Conservation (phyloP, 2,888 invertebrate species). For the Chalcis sispes region DNA sequence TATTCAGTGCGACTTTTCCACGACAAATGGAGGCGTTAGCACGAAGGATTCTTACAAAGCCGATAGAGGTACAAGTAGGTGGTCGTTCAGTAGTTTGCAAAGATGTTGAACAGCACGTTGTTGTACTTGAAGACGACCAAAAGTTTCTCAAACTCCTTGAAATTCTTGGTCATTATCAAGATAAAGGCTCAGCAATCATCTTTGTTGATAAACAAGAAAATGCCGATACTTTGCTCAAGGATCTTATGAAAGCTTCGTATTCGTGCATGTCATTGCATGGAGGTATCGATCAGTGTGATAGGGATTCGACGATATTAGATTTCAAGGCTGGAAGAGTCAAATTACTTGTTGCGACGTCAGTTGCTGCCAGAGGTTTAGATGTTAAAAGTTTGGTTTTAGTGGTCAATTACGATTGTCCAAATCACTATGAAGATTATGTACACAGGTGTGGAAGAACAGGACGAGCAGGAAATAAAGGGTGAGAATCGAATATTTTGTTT, state of each 20-base stretch:
- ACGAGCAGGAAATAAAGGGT: slow-evolving; percentile 95
- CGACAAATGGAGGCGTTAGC: slow-evolving; percentile 99
- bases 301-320: slow-evolving; percentile 97
- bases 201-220: slow-evolving; percentile 99
- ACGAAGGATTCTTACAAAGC: slow-evolving; percentile 92
- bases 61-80: slow-evolving; percentile 98
- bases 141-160: slow-evolving; percentile 98
- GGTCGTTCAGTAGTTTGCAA: slow-evolving; percentile 98
- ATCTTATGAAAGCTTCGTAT: slow-evolving; percentile 97
- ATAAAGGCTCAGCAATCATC: slow-evolving; percentile 94
- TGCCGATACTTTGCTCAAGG: slow-evolving; percentile 94
- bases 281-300: slow-evolving; percentile 99
- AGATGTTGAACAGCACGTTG: slow-evolving; percentile 97
- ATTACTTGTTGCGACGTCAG: slow-evolving; percentile 96
- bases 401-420: slow-evolving; percentile 99
- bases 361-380: slow-evolving; percentile 98
- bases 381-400: slow-evolving; percentile 98
- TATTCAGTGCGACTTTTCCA: slow-evolving; percentile 99
- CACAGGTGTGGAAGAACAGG: slow-evolving; percentile 96
- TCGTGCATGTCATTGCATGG: slow-evolving; percentile 98
- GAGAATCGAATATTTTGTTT: no score
- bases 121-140: slow-evolving; percentile 95
- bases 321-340: slow-evolving; percentile 97
- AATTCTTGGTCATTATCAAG: slow-evolving; percentile 95
- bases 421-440: slow-evolving; percentile 99